Base-by-base conservation (phyloP, 2,888 invertebrate genomes). In the Eupithecia centaureata region DNA sequence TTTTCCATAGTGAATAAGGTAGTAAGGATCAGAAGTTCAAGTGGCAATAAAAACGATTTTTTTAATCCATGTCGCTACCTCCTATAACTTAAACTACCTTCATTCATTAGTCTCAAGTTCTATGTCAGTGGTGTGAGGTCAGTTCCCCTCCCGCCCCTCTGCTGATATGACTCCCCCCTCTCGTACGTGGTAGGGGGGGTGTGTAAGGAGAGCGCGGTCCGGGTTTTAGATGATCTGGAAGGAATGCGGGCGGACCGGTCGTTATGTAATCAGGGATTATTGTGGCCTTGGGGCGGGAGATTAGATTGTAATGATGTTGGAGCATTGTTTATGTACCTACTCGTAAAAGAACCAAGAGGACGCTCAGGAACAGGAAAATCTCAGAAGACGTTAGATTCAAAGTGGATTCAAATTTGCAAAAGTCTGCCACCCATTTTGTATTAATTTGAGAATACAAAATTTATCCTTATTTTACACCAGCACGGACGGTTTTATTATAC, bases 111-210 rank as follows among this genome's bases (percentile, higher is more conserved):
- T 52, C 62, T 65, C 56, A 28, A 61, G 62, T 65, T 65, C 67
- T 58, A 63, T 63, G 68, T 66, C 62, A 69, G 69, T 69, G 60
- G 63, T 57, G 60, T 65, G 69, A 65, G 69, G 65, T 65, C 68
- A 56, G 28, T 30, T 13, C 51, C 51, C 51, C 54, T n/a, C 51
- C 51, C 54, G n/a, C 28, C 52, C 52, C 27, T 15, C 51, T 15
- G 18, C 10, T 22, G 22, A 22, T 22, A 12, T 47, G 61, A 58
- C 56, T 42, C 61, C 59, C 59, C 47, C 61, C 51, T 0, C 38
- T 27, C 15, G 8, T n/a, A 12, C 4, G 25, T 1, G 30, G 42
- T 12, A 25, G 52, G 30, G 30, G 32, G n/a, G 38, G 42, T 27
- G 58, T 28, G 52, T 38, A 38, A 10, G 15, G n/a, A 2, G 1